Evolutionary conservation across 2,888 invertebrate species (phyloP), one percentile per base, ranked within the genome.

Genomic region (Eucera pruinosa): DNA sequence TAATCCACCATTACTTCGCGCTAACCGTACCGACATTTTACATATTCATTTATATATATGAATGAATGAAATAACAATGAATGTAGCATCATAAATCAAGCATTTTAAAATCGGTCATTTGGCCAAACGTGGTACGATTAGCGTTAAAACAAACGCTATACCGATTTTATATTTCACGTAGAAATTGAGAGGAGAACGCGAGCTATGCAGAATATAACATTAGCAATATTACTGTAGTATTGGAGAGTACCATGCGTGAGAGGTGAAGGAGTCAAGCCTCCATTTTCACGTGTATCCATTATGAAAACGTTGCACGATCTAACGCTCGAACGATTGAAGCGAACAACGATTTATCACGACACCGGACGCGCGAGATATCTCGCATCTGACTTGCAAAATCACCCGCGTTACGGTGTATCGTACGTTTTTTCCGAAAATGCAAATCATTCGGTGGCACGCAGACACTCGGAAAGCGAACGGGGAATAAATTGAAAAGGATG

Each of bases 401-500:
- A 41, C 15, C n/a, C n/a, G n/a, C 61, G 58, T 47, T 47, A 43
- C 66, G 75, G 71, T 64, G 69, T 60, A 66, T 64, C 54, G 62
- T 80, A 71, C 66, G 68, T 70, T 84, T 81, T 84, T 83, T 78
- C 57, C 55, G 67, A 73, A 90, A 89, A 91, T 90, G 90, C 90
- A 91, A 90, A 91, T 91, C 90, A 90, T 88, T 65, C 72, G 68
- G 74, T 61, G 60, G 54, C 67, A 33, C 55, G 65, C 45, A 58
- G 64, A 72, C 78, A 61, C 60, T 45, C 78, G 69, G 30, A 33
- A 27, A 18, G 20, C 6, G 60, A 18, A 66, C 77, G 70, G 68
- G 80, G 87, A 88, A 91, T 90, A 91, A 90, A 91, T 91, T 89
- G 91, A 87, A 86, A 87, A 86, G 82, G 84, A 87, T 81, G 82